These are phyloP conservation scores for Suncus etruscus DNA, from an alignment of 2,113 vertebrate species.

Conservation along the genomic window DNA sequence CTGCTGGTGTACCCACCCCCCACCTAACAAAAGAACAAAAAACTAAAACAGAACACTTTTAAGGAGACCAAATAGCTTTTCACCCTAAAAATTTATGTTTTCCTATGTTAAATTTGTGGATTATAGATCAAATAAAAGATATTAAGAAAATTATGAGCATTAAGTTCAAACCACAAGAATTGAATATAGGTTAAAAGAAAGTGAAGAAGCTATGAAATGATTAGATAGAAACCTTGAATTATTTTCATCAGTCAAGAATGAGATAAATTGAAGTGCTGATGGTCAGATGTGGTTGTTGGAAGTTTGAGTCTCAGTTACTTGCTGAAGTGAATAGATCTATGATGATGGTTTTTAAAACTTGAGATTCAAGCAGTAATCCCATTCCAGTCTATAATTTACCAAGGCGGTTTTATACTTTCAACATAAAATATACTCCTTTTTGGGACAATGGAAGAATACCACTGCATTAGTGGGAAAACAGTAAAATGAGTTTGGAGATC, in stretches of 20 bases:
- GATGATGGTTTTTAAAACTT: too few relatives aligned
- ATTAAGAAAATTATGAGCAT: constrained; percentile 1
- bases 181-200: neutral
- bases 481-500: neutral
- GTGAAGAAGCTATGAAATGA: neutral
- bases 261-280: neutral
- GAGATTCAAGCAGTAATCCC: too few relatives aligned
- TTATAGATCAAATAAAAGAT: constrained; percentile 29
- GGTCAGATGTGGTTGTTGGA: neutral
- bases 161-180: neutral
- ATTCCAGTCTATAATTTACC: too few relatives aligned
- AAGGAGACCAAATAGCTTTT: neutral
- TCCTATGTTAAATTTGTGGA: neutral
- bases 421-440: too few relatives aligned
- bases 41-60: neutral
- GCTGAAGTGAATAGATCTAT: neutral
- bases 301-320: neutral
- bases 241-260: neutral
- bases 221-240: neutral
- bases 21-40: neutral
- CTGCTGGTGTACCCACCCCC: too few relatives aligned
- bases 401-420: too few relatives aligned
- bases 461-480: neutral
- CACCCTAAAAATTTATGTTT: neutral
- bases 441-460: neutral